Conservation (phyloP, 2,113 vertebrate species). For the Phalacrocorax pelagicus region DNA sequence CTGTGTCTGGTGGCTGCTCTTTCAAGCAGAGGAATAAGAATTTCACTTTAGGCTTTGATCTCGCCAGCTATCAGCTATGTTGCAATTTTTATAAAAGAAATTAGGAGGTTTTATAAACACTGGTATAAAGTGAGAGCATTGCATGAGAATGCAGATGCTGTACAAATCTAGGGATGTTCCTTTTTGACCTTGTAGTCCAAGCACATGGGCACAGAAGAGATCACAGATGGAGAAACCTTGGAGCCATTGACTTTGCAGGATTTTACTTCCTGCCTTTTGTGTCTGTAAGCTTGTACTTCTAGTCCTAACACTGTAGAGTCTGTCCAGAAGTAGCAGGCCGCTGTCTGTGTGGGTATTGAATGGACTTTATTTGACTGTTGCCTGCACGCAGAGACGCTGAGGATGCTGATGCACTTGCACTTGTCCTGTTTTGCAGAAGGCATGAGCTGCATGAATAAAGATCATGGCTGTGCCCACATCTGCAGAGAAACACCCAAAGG, state of each 20-base stretch:
- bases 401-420: background rate
- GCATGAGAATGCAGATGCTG: background rate
- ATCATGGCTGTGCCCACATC: slow-evolving; percentile 95
- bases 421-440: slow-evolving; percentile 85
- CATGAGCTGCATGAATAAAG: slow-evolving; percentile 98
- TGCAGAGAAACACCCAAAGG: slow-evolving; percentile 94
- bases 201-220: background rate
- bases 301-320: background rate
- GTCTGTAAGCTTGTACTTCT: background rate
- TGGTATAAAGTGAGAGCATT: background rate
- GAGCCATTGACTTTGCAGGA: background rate
- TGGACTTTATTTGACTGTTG: background rate
- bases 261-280: background rate
- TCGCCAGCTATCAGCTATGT: background rate
- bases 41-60: background rate
- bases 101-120: background rate
- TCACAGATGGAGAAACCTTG: background rate
- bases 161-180: background rate
- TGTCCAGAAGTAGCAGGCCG: background rate
- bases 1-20: background rate
- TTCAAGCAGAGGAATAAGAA: background rate
- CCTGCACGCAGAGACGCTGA: background rate
- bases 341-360: background rate
- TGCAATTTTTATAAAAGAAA: background rate
- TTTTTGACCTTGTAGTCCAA: background rate